phyloP scores from a whole-genome alignment of 2,113 vertebrate species.

The Larimichthys polyactis region DNA sequence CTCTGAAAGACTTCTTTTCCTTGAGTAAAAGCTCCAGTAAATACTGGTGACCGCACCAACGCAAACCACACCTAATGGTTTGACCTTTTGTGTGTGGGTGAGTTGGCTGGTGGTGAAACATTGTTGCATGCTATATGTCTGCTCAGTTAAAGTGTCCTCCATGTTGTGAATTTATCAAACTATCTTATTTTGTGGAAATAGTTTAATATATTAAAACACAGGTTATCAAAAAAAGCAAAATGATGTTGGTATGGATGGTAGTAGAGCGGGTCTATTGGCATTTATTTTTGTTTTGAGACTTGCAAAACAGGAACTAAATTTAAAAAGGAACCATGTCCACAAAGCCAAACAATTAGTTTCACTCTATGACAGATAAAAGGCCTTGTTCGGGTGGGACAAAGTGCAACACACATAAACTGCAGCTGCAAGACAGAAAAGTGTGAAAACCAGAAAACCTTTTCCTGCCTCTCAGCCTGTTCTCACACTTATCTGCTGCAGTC shows the following conservation, averaged over 20 bases:
- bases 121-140: not conserved
- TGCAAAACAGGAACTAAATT: not conserved
- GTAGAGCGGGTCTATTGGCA: not conserved
- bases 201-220: too few species aligned
- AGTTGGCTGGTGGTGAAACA: not conserved
- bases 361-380: constrained; percentile 2
- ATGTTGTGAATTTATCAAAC: not conserved
- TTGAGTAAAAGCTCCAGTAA: not conserved
- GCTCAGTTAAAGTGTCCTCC: not conserved
- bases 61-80: not conserved
- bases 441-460: constrained; percentile 72
- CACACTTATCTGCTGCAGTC: constrained; percentile 9
- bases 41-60: not conserved
- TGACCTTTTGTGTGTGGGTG: not conserved
- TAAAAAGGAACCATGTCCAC: not conserved
- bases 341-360: constrained; percentile 4
- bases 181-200: not conserved
- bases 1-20: too few species aligned
- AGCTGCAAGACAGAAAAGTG: constrained; percentile 59
- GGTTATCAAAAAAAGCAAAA: not conserved
- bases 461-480: constrained; percentile 44
- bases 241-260: too few species aligned
- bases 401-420: not conserved
- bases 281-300: not conserved
- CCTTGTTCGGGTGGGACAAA: constrained; percentile 1